Base-by-base conservation (phyloP, 2,113 vertebrate species). In the Plecotus auritus region DNA sequence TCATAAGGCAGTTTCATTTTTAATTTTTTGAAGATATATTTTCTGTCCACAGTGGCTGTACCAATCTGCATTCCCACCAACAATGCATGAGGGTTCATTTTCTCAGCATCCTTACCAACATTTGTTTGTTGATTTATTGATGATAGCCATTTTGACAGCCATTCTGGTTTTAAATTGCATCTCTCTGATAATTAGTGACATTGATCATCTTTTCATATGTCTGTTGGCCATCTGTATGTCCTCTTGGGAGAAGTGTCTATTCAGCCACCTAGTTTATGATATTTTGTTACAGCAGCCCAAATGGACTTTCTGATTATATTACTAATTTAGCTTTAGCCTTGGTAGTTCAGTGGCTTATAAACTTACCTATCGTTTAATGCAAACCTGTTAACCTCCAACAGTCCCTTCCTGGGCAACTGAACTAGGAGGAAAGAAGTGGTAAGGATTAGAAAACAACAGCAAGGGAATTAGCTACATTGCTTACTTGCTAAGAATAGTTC, bases 261-360 rank as follows among this genome's bases (percentile, higher is more conserved):
- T 73, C 40, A 74, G 23, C 54, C 30, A 66, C 8, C 66, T 91
- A 66, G 73, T 86, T 83, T 73, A 73, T 81, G 45, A 7, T 81
- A 81, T 86, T 94, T 94, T 86, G 30, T 86, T 91, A 73, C 5
- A 86, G 66, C 64, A 94, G 35, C 32, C 22, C 51, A 35, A 86
- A 56, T 28, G 32, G 76, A 47, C 35, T 4, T 72, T 66, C 78
- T 85, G 23, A 59, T 80, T 78, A 40, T 66, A 22, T 77, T 93
- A 74, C 32, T 78, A 49, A 51, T 67, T 74, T 91, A 59, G 32
- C 18, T 42, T 83, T 88, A 82, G n/a, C 37, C 16, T 72, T 89
- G 69, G 35, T 28, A 67, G 56, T 74, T 9, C 7, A 28, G 11
- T 64, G 42, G 28, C 32, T 87, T 89, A 37, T 67, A 64, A 83